A percentile compares a stretch with the other conserved stretches of the same genome.
Conservation (phyloP, 2,113 vertebrate genomes). For the Channa argus region DNA sequence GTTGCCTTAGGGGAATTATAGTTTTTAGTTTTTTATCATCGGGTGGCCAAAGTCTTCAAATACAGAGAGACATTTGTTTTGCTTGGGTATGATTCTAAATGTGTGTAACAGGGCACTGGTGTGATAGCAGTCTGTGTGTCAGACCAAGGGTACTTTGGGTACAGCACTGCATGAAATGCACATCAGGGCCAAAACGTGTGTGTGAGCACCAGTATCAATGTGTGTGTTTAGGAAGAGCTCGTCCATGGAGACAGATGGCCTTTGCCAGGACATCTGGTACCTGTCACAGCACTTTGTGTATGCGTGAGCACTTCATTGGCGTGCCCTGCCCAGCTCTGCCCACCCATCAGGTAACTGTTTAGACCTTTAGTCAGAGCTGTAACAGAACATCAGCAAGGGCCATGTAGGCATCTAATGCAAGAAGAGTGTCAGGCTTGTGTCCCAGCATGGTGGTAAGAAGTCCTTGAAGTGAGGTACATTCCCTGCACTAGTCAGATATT, state of each 20-base stretch:
- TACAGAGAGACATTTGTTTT: neutral
- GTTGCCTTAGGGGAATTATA: neutral
- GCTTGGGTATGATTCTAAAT: constrained; percentile 24
- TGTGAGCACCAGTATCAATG: neutral
- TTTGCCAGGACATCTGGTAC: constrained; percentile 71
- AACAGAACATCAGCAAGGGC: constrained; percentile 48
- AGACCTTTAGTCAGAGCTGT: constrained; percentile 69
- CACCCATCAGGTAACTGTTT: constrained; percentile 69
- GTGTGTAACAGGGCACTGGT: constrained; percentile 9
- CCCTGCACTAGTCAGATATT: constrained; percentile 11
- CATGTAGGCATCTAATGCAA: constrained; percentile 56
- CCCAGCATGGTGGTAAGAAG: constrained; percentile 42
- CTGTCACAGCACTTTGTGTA: constrained; percentile 62
- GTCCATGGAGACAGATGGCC: constrained; percentile 53
- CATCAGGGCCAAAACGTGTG: constrained; percentile 24
- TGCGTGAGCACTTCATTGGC: constrained; percentile 53
- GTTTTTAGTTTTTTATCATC: constrained; percentile 4
- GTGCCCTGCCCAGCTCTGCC: constrained; percentile 56
- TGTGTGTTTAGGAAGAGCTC: neutral
- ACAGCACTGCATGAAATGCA: neutral
- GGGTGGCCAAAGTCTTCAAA: constrained; percentile 3
- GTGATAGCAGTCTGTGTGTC: constrained; percentile 10
- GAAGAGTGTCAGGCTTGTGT: constrained; percentile 45
- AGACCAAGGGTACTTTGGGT: constrained; percentile 27
- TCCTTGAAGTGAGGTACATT: constrained; percentile 38